Percentiles rank a stretch among this genome's conserved stretches.
phyloP scores from a whole-genome alignment of 2,113 vertebrate species.

The Muntiacus muntjak region DNA sequence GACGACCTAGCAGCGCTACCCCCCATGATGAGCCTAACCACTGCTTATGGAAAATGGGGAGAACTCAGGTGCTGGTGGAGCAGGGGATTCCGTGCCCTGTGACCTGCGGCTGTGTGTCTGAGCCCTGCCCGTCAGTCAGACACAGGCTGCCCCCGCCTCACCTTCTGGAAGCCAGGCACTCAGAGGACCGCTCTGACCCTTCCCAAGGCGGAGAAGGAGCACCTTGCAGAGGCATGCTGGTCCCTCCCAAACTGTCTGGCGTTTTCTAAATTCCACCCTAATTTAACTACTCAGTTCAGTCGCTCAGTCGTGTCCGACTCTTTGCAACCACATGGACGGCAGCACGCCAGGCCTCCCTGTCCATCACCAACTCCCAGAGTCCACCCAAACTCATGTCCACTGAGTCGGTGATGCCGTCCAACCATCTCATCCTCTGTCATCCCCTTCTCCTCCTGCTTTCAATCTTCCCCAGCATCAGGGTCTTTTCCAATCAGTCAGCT shows the following conservation, averaged over 20 bases:
- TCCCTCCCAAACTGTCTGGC: not conserved
- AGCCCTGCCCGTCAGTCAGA: too few species aligned
- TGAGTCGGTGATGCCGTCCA: not conserved
- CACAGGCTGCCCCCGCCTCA: rapidly evolving
- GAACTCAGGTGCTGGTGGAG: not conserved
- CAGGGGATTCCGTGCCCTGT: rapidly evolving
- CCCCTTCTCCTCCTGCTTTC: rapidly evolving
- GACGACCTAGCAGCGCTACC: not conserved
- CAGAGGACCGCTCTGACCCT: rapidly evolving
- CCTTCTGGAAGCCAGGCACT: rapidly evolving
- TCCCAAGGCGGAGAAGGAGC: not conserved
- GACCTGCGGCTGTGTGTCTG: rapidly evolving
- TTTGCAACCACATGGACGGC: rapidly evolving
- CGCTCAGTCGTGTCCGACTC: not conserved
- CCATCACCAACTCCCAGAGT: not conserved
- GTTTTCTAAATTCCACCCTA: not conserved
- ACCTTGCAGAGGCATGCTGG: not conserved
- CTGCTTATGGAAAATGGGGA: not conserved
- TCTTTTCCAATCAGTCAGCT: not conserved
- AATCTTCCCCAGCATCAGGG: not conserved
- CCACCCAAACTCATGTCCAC: rapidly evolving
- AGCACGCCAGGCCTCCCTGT: not conserved
- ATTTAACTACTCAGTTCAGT: not conserved
- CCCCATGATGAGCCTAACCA: not conserved
- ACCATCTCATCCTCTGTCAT: not conserved